Base-by-base conservation (phyloP, 2,797 vertebrate genomes). In the Ataeniobius toweri region DNA sequence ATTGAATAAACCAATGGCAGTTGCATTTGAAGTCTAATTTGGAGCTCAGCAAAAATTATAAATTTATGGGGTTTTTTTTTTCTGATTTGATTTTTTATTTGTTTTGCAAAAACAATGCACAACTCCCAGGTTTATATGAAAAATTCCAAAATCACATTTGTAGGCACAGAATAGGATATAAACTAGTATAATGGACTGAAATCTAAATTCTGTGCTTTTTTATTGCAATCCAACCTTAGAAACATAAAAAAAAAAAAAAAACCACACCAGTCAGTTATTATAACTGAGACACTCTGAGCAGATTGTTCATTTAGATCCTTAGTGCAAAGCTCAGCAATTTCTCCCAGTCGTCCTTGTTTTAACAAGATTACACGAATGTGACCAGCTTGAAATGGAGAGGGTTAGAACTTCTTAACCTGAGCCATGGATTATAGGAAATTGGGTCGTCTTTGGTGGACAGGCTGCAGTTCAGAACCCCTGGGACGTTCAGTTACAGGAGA, bases 351-450 rank as follows among this genome's bases (percentile, higher is more conserved):
- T 90, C 91, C 94, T 93, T 89, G 71, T 46, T 89, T 77, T 95
- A 94, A 96, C 88, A 9, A 86, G 95, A 95, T 96, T 95, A 95
- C 71, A 16, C 51, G 51, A 80, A 78, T 31, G 83, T 73, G n/a
- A 77, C 31, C 26, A 41, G 72, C 73, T 80, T 65, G 14, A 78
- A 89, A 80, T 69, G 71, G 59, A 78, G 73, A 78, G 13, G 71
- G 73, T 50, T 80, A 9, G 22, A 44, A n/a, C 84, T 92, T 85
- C 94, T 95, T 94, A 95, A 93, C 84, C 88, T 89, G 89, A 95
- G 86, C 83, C 69, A 56, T 83, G 93, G 94, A 96, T 96, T 95
- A 94, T 69, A 80, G 85, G 59, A 86, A 95, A 94, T 88, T 90
- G 92, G 94, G 95, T 96, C 94, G 91, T 92, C 90, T 72, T 72